Conservation (phyloP, 2,888 invertebrate species). For the Ophion costatus region DNA sequence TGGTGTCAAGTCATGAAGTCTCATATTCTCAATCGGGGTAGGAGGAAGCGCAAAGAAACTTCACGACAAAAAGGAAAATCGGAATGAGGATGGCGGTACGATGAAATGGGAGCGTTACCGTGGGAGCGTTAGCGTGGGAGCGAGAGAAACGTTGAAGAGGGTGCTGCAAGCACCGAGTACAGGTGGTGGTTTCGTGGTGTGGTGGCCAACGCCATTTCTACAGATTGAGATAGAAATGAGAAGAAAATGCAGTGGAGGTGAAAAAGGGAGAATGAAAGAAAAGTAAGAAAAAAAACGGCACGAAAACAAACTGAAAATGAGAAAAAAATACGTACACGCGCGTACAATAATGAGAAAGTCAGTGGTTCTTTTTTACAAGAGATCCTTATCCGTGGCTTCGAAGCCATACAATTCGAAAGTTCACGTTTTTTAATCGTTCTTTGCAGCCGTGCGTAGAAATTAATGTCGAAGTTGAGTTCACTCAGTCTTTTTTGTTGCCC, state of each 20-base stretch:
- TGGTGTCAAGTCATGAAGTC: constrained; percentile 79
- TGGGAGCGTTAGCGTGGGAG: constrained; percentile 55
- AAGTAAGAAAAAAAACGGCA: constrained; percentile 55
- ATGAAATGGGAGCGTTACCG: constrained; percentile 48
- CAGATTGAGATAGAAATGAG: constrained; percentile 61
- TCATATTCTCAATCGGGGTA: constrained; percentile 76
- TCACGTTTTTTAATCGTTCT: not conserved
- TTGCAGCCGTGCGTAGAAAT: not conserved
- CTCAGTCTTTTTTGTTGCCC: too few species aligned
- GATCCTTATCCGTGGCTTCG: constrained; percentile 61
- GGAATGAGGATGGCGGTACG: constrained; percentile 75
- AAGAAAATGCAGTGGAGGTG: constrained; percentile 39
- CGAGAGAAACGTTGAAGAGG: constrained; percentile 44
- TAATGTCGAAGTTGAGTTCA: too few species aligned
- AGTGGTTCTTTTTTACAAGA: constrained; percentile 75
- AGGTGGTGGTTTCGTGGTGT: constrained; percentile 41
- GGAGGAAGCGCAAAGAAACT: constrained; percentile 30
- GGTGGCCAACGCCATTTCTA: constrained; percentile 52
- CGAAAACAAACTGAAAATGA: constrained; percentile 63
- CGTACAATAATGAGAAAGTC: constrained; percentile 73
- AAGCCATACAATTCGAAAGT: constrained; percentile 76
- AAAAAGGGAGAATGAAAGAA: constrained; percentile 57
- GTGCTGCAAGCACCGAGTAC: constrained; percentile 27
- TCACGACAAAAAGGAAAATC: constrained; percentile 72
- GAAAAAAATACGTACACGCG: constrained; percentile 67